Evolutionary conservation across 1,140 invertebrate genomes (phyloP).

Genomic region (Choristoneura fumiferana): DNA sequence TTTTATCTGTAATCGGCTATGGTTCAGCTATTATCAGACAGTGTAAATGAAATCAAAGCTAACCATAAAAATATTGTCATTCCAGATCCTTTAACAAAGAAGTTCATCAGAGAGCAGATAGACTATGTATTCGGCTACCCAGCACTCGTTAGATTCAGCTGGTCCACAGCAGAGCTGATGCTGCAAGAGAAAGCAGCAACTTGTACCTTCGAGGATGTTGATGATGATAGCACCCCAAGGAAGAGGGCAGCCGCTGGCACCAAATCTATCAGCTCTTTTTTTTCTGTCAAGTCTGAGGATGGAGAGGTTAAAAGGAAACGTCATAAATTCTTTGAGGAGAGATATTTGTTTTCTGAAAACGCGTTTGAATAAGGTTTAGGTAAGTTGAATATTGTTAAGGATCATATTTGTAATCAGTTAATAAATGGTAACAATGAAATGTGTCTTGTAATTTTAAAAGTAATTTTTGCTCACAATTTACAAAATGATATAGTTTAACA

Average conservation of each 20-base stretch:
- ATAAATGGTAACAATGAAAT: neutral
- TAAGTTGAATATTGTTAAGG: too few relatives aligned
- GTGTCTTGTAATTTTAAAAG: slow-evolving; percentile 11
- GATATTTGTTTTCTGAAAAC: slow-evolving; percentile 69
- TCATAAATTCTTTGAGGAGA: slow-evolving; percentile 80
- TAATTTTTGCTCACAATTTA: too few relatives aligned
- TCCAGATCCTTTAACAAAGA: slow-evolving; percentile 96
- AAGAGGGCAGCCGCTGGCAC: slow-evolving; percentile 60
- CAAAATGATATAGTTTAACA: too few relatives aligned
- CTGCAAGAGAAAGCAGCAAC: slow-evolving; percentile 86
- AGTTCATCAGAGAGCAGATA: slow-evolving; percentile 90
- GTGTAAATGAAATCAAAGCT: too few relatives aligned
- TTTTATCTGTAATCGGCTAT: too few relatives aligned
- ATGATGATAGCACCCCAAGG: slow-evolving; percentile 69
- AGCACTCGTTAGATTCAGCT: slow-evolving; percentile 96
- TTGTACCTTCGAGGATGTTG: slow-evolving; percentile 86
- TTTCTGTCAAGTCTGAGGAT: slow-evolving; percentile 63
- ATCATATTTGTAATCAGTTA: too few relatives aligned
- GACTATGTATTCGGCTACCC: slow-evolving; percentile 98
- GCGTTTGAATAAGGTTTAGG: slow-evolving; percentile 55
- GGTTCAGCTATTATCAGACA: too few relatives aligned
- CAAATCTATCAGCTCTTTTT: slow-evolving; percentile 81
- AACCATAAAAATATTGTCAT: slow-evolving; percentile 34
- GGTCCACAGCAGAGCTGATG: slow-evolving; percentile 95
- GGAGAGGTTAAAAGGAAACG: slow-evolving; percentile 66